Conservation (phyloP, 92 coral and sea anemone species). For the Umimayanthus chanpuru region DNA sequence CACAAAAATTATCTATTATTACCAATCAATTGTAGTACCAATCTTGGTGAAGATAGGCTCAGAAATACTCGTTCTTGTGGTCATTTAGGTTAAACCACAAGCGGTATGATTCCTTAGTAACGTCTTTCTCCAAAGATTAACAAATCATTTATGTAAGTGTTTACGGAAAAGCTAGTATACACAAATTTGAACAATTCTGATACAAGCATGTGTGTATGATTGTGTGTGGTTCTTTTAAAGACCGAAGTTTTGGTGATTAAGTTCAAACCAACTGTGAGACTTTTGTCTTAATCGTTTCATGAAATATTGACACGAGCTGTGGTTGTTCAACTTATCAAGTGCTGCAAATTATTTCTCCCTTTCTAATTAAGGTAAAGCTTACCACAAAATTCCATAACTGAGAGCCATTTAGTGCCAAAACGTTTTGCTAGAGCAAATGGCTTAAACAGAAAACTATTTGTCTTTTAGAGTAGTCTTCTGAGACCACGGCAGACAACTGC, state of each 20-base stretch:
- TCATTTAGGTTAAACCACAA: constrained; percentile 31
- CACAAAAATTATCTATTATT: too few relatives aligned
- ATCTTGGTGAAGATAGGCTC: not conserved
- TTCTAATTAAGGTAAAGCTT: not conserved
- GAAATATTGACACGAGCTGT: not conserved
- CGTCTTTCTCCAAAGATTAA: constrained; percentile 10
- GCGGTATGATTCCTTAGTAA: not conserved
- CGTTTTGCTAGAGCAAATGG: not conserved
- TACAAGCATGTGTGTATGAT: not conserved
- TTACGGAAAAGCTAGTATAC: not conserved
- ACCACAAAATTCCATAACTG: constrained; percentile 9
- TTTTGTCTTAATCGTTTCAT: not conserved
- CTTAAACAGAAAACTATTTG: not conserved
- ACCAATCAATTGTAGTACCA: not conserved
- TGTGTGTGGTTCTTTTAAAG: not conserved
- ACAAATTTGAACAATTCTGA: too few relatives aligned
- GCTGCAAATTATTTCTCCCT: not conserved
- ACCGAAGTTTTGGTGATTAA: not conserved
- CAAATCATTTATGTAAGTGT: not conserved
- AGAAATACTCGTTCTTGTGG: not conserved
- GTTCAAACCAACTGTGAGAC: not conserved
- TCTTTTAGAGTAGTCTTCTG: not conserved
- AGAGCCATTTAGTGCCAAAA: not conserved
- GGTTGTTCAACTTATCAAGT: not conserved
- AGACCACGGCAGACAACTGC: not conserved